Percentiles rank a stretch among this genome's conserved stretches.
Evolutionary conservation across 2,888 invertebrate species (phyloP).

Genomic region (Chydorus sphaericus): DNA sequence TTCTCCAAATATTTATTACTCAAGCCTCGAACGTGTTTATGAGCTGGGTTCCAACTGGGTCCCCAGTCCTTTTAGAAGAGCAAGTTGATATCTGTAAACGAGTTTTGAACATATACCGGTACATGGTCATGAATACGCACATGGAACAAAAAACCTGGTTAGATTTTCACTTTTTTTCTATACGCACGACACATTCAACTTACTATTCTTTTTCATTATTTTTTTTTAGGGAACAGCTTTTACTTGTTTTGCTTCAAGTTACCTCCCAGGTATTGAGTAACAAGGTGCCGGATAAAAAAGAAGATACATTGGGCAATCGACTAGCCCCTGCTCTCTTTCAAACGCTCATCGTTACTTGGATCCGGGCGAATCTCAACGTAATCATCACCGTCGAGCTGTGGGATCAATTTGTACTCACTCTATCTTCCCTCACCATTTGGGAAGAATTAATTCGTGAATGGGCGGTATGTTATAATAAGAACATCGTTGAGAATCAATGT

Average conservation of each 20-base stretch:
- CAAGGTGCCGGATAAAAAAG: slow-evolving; percentile 21
- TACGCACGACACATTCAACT: neutral
- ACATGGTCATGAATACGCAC: slow-evolving; percentile 90
- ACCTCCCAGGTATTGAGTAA: slow-evolving; percentile 72
- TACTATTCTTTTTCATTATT: neutral
- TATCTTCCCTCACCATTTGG: slow-evolving; percentile 80
- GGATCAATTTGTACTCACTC: slow-evolving; percentile 79
- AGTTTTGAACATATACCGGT: slow-evolving; percentile 87
- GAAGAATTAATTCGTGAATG: slow-evolving; percentile 90
- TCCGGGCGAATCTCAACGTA: slow-evolving; percentile 89
- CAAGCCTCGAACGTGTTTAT: slow-evolving; percentile 91
- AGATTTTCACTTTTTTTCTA: slow-evolving; percentile 20
- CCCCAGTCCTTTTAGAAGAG: slow-evolving; percentile 55
- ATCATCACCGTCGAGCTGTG: slow-evolving; percentile 75
- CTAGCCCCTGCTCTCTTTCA: slow-evolving; percentile 69
- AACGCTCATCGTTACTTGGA: slow-evolving; percentile 95
- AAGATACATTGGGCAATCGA: slow-evolving; percentile 53
- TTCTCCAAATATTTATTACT: slow-evolving; percentile 77
- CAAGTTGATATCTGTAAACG: slow-evolving; percentile 93
- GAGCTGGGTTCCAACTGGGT: slow-evolving; percentile 33
- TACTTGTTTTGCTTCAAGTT: slow-evolving; percentile 74
- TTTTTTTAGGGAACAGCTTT: slow-evolving; percentile 58
- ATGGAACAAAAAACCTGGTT: slow-evolving; percentile 87
- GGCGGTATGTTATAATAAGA: slow-evolving; percentile 53
- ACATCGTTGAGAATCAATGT: neutral